phyloP scores from a whole-genome alignment of 2,797 vertebrate genomes.

The Allobates femoralis region DNA sequence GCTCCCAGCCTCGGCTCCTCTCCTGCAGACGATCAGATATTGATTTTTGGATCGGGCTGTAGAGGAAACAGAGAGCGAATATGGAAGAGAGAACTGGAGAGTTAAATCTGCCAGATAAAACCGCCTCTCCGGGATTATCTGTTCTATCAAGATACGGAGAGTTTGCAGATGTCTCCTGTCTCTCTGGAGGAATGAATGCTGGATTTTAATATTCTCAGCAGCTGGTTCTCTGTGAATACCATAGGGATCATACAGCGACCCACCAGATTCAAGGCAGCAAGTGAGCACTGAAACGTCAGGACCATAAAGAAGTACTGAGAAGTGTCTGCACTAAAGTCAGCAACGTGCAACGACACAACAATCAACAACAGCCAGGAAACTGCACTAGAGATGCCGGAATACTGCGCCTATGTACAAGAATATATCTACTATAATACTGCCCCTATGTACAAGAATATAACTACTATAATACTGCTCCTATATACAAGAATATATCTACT shows the following conservation, averaged over 20 bases:
- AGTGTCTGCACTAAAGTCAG: not conserved
- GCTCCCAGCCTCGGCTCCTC: not conserved
- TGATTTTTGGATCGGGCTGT: constrained; percentile 8
- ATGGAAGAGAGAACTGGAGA: constrained; percentile 72
- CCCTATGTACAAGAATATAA: too few species aligned
- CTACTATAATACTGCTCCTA: constrained; percentile 16
- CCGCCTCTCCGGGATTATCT: constrained; percentile 78
- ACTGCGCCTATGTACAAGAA: not conserved
- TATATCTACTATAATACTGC: constrained; percentile 10
- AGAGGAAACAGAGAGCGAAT: constrained; percentile 58
- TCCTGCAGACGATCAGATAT: constrained; percentile 26
- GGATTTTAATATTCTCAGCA: constrained; percentile 86
- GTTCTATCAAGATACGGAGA: constrained; percentile 81
- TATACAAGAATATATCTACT: constrained; percentile 1
- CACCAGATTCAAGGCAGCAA: constrained; percentile 79
- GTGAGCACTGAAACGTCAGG: constrained; percentile 61
- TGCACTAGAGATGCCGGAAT: too few species aligned
- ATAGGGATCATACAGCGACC: constrained; percentile 86
- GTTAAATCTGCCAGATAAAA: constrained; percentile 78
- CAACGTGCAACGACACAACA: not conserved
- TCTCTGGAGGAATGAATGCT: constrained; percentile 84
- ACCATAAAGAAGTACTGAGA: not conserved
- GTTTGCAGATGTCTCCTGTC: constrained; percentile 85
- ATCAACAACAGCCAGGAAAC: too few species aligned
- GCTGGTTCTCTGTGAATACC: constrained; percentile 85